Conservation (phyloP, 1,140 invertebrate genomes). For the Tachypleus tridentatus region DNA sequence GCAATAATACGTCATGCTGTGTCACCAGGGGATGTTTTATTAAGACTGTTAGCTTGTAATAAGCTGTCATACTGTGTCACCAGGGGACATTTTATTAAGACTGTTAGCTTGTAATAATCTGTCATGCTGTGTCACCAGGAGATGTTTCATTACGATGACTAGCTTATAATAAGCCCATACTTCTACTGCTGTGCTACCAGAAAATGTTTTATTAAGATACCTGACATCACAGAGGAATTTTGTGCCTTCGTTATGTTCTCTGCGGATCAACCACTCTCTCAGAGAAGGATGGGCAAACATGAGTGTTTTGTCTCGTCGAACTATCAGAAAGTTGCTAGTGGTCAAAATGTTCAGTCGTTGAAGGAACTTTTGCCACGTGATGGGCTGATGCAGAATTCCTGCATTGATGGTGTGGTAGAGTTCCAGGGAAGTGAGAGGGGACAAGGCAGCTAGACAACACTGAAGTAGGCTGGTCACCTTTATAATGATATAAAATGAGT, state of each 20-base stretch:
- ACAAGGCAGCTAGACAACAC: constrained; percentile 75
- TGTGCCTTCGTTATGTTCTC: constrained; percentile 72
- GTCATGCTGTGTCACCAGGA: too few relatives aligned
- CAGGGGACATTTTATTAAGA: too few relatives aligned
- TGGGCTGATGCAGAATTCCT: constrained; percentile 50
- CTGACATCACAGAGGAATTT: constrained; percentile 67
- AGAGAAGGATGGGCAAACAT: constrained; percentile 96
- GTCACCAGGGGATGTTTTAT: too few relatives aligned
- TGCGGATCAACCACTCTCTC: constrained; percentile 86
- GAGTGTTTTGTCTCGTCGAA: constrained; percentile 77
- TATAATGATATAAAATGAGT: too few relatives aligned
- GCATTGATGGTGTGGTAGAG: constrained; percentile 90
- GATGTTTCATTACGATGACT: too few relatives aligned
- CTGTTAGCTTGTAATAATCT: too few relatives aligned
- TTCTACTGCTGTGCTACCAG: too few relatives aligned
- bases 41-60: too few relatives aligned
- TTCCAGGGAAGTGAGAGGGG: constrained; percentile 77
- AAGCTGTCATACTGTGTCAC: too few relatives aligned
- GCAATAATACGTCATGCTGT: too few relatives aligned
- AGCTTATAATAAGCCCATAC: too few relatives aligned
- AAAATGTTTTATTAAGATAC: too few relatives aligned
- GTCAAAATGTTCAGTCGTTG: constrained; percentile 61
- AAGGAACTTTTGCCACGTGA: constrained; percentile 78
- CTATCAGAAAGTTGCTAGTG: constrained; percentile 64
- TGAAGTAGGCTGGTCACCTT: constrained; percentile 52